phyloP scores from a whole-genome alignment of 2,888 invertebrate species.

The Crioceris asparagi region DNA sequence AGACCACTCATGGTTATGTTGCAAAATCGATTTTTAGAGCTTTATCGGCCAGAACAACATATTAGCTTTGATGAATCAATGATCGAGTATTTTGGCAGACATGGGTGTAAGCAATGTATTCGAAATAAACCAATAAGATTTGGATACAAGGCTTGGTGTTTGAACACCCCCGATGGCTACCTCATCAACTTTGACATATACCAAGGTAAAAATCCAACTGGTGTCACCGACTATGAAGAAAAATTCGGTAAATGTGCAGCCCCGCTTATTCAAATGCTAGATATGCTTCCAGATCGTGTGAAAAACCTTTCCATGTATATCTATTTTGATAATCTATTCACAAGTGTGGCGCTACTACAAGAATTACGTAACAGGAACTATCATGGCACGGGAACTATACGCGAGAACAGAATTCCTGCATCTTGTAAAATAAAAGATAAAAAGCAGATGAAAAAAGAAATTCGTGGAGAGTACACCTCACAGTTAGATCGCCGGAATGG shows the following conservation, averaged over 20 bases:
- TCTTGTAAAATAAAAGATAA: constrained; percentile 2
- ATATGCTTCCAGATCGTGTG: constrained; percentile 2
- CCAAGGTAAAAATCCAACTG: constrained; percentile 12
- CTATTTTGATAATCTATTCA: constrained; percentile 14
- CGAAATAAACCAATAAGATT: constrained; percentile 13
- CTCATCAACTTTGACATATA: constrained; percentile 12
- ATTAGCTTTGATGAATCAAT: constrained; percentile 9
- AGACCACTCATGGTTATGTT: constrained; percentile 7
- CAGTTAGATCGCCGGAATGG: too few relatives aligned
- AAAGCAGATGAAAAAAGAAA: constrained; percentile 6
- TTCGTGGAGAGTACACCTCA: constrained; percentile 20
- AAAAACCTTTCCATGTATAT: constrained; percentile 7
- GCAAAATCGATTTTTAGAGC: constrained; percentile 4
- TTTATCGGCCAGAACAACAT: constrained; percentile 7
- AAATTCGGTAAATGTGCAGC: constrained; percentile 8
- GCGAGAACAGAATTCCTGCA: constrained; percentile 3
- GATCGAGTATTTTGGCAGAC: constrained; percentile 7
- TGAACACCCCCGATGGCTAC: constrained; percentile 9
- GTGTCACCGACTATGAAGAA: constrained; percentile 1
- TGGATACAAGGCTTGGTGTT: constrained; percentile 8
- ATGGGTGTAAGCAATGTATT: constrained; percentile 13
- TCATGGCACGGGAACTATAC: constrained; percentile 8
- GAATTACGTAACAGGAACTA: constrained; percentile 3
- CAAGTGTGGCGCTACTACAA: constrained; percentile 6
- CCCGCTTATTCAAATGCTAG: constrained; percentile 6